Evolutionary conservation across 1,140 invertebrate species (phyloP).

Genomic region (Meteorus sp.): DNA sequence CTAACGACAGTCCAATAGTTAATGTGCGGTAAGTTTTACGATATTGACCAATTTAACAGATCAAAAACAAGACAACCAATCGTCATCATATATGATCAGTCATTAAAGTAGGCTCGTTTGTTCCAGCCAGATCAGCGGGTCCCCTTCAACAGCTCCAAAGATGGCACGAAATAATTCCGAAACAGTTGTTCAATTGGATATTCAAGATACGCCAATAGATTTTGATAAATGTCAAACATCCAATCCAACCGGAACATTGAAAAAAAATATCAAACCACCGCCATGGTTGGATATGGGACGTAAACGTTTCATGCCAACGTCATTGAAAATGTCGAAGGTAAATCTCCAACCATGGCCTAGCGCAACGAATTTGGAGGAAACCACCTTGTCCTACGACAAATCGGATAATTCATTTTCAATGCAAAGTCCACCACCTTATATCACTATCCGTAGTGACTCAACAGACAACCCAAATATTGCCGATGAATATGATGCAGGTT

Average conservation of each 20-base stretch:
- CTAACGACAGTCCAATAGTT: constrained; percentile 40
- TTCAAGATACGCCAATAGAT: constrained; percentile 33
- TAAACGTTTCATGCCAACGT: constrained; percentile 41
- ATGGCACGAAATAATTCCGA: constrained; percentile 46
- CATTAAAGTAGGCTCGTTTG: constrained; percentile 51
- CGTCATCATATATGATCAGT: too few relatives aligned
- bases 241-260: constrained; percentile 39
- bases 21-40: constrained; percentile 44
- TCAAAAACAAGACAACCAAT: too few relatives aligned
- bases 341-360: constrained; percentile 49
- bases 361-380: constrained; percentile 41
- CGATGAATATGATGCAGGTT: constrained; percentile 15
- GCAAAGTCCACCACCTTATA: constrained; percentile 18
- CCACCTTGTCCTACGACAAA: constrained; percentile 5
- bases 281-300: constrained; percentile 35
- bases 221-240: constrained; percentile 34
- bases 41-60: constrained; percentile 7
- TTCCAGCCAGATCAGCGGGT: constrained; percentile 55
- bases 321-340: constrained; percentile 35
- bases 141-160: constrained; percentile 43
- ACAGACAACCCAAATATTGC: not conserved
- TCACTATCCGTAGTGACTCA: not conserved
- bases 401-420: not conserved
- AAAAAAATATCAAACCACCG: constrained; percentile 31
- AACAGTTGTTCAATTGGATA: constrained; percentile 51